These are phyloP conservation scores for Luehdorfia chinensis DNA, from an alignment of 1,140 invertebrate genomes.

Conservation along the genomic window DNA sequence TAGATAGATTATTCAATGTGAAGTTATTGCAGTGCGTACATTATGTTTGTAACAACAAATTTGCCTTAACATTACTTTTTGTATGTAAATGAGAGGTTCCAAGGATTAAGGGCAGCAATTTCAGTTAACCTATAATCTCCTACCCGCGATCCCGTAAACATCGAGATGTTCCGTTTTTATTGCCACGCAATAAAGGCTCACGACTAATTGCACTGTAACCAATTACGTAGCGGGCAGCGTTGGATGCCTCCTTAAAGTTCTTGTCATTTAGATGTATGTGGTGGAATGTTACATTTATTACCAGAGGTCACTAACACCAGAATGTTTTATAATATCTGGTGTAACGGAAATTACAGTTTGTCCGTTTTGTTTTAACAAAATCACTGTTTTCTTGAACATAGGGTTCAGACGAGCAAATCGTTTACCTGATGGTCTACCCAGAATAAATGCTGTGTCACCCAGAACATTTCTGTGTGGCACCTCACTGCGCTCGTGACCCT, in stretches of 20 bases:
- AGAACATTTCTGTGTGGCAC: no score
- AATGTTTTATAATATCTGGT: neutral
- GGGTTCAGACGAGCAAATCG: no score
- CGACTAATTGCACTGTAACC: slow-evolving; percentile 26
- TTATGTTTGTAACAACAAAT: no score
- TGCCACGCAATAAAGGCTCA: slow-evolving; percentile 22
- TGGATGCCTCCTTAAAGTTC: slow-evolving; percentile 5
- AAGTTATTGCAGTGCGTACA: no score
- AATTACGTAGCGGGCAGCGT: slow-evolving; percentile 12
- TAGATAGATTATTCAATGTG: no score
- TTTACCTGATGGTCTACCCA: no score
- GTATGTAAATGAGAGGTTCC: slow-evolving; percentile 18
- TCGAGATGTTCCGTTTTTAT: slow-evolving; percentile 23
- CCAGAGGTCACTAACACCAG: slow-evolving; percentile 2
- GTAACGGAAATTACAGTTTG: no score
- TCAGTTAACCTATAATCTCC: slow-evolving; percentile 21
- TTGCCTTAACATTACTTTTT: no score
- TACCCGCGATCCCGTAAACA: slow-evolving; percentile 21
- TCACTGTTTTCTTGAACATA: no score
- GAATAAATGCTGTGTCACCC: no score
- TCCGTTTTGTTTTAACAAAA: no score
- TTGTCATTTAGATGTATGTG: slow-evolving; percentile 4
- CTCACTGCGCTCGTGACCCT: no score
- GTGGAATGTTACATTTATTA: slow-evolving; percentile 4
- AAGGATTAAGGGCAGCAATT: slow-evolving; percentile 15